Percentiles rank a stretch among this genome's conserved stretches.
Evolutionary conservation across 64 coral and sea anemone species (phyloP).

Genomic region (Platygyra sinensis): DNA sequence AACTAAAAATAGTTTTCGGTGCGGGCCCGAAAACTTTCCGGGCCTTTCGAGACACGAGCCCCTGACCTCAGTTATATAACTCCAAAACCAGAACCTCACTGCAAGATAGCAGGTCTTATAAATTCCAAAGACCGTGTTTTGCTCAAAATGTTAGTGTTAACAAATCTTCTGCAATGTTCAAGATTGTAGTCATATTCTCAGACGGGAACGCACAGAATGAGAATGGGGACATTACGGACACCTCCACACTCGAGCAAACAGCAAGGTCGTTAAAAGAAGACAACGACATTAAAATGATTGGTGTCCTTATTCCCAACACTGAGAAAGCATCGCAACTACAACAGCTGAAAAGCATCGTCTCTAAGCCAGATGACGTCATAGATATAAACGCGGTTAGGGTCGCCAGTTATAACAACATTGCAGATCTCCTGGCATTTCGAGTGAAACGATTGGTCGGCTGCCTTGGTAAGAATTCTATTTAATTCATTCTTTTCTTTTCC

Average conservation of each 20-base stretch:
- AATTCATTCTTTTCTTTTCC: no score
- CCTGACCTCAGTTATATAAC: no score
- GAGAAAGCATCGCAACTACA: conserved; percentile 10
- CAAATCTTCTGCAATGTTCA: neutral
- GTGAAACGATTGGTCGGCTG: neutral
- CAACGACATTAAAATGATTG: conserved; percentile 42
- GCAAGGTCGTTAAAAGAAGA: neutral
- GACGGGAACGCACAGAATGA: conserved; percentile 4
- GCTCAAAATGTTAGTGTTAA: neutral
- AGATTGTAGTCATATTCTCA: conserved; percentile 41
- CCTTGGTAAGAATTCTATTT: neutral
- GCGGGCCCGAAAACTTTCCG: no score
- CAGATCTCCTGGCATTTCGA: conserved; percentile 10
- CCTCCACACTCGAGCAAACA: neutral
- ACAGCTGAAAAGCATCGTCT: conserved; percentile 40
- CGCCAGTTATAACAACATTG: neutral
- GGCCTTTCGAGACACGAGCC: no score
- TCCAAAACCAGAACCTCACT: no score
- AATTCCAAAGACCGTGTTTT: neutral
- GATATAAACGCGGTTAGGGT: neutral
- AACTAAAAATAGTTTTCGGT: no score
- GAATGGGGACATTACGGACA: neutral
- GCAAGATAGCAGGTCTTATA: no score
- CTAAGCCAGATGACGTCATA: conserved; percentile 20
- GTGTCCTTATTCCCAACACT: conserved; percentile 10